Percentiles rank a stretch among this genome's conserved stretches.
These are phyloP conservation scores for Amphiprion clarkii DNA, from an alignment of 2,797 vertebrate genomes.

Conservation along the genomic window DNA sequence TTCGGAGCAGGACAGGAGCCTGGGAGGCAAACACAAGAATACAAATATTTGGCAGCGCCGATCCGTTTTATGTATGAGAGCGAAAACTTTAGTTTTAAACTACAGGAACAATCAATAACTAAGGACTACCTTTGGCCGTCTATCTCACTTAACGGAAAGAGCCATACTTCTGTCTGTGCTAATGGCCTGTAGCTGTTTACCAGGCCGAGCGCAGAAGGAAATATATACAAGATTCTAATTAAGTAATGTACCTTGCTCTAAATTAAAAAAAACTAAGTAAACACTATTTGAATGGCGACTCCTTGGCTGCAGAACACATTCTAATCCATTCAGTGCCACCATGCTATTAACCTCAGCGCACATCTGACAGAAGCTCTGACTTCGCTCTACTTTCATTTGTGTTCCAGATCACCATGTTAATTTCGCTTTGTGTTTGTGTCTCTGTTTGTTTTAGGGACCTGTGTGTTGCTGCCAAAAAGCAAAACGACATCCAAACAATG, in stretches of 20 bases:
- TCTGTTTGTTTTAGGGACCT: constrained; percentile 12
- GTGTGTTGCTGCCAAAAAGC: constrained; percentile 18
- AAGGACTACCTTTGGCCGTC: constrained; percentile 34
- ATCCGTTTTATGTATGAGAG: constrained; percentile 43
- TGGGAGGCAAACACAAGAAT: constrained; percentile 32
- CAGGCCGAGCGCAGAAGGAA: constrained; percentile 12
- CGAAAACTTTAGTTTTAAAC: constrained; percentile 45
- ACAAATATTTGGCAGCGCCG: constrained; percentile 30
- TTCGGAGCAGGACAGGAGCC: constrained; percentile 23
- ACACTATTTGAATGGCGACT: constrained; percentile 33
- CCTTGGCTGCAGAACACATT: constrained; percentile 28
- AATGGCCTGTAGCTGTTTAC: constrained; percentile 53
- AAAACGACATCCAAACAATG: constrained; percentile 22
- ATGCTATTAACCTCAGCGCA: constrained; percentile 27
- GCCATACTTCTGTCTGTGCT: constrained; percentile 19
- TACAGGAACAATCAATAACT: constrained; percentile 31
- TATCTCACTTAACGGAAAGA: constrained; percentile 55
- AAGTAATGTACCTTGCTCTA: constrained; percentile 28
- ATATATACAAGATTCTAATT: constrained; percentile 39
- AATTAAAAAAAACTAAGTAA: constrained; percentile 44
- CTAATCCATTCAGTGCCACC: constrained; percentile 41
- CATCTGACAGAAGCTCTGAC: constrained; percentile 16
- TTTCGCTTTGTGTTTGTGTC: constrained; percentile 6
- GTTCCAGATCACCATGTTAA: constrained; percentile 1
- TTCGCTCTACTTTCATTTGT: constrained; percentile 9